Evolutionary conservation across 92 coral and sea anemone species (phyloP).

Genomic region (Porites lobata): DNA sequence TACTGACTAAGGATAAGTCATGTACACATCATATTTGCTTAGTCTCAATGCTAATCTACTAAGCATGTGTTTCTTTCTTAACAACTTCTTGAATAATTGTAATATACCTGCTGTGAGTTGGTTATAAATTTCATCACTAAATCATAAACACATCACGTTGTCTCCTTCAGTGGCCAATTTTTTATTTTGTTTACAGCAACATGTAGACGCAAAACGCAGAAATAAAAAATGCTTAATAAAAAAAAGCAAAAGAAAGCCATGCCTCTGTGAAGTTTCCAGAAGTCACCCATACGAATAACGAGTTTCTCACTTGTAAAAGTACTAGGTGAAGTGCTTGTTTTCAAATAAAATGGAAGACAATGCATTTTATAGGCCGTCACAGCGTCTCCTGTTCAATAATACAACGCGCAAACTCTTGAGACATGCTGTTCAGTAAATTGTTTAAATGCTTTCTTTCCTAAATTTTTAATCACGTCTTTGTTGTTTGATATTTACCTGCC

Average conservation of each 20-base stretch:
- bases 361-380: background rate
- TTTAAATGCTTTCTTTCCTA: slow-evolving; percentile 17
- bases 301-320: no score
- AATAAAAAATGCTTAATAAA: no score
- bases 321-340: no score
- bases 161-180: background rate
- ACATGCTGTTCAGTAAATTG: slow-evolving; percentile 43
- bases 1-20: no score
- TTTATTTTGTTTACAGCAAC: no score
- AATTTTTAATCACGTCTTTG: slow-evolving; percentile 32
- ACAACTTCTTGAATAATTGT: background rate
- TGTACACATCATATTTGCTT: background rate
- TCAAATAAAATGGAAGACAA: no score
- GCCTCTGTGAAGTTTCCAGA: no score
- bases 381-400: background rate
- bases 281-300: no score
- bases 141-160: background rate
- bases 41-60: background rate
- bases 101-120: slow-evolving; percentile 10
- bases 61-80: background rate
- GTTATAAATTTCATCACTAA: background rate
- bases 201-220: no score
- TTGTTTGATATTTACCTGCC: slow-evolving; percentile 8
- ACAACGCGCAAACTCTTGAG: background rate
- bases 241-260: no score